A percentile compares a stretch with the other conserved stretches of the same genome.
Evolutionary conservation across 2,797 vertebrate species (phyloP).

Genomic region (Coregonus suidteri): DNA sequence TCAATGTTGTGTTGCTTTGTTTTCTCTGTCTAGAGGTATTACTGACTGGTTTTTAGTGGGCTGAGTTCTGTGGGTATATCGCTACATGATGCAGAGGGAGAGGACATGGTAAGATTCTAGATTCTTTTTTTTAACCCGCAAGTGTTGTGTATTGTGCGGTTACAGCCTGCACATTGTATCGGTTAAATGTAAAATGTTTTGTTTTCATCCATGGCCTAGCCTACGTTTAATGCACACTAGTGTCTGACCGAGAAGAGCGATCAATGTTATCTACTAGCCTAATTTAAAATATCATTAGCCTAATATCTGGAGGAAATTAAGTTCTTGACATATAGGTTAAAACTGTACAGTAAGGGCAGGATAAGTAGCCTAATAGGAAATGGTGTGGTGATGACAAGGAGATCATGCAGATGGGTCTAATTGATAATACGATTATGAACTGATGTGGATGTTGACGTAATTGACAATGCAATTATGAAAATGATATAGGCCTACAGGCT

Average conservation of each 20-base stretch:
- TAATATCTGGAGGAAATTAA: neutral
- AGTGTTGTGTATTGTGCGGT: neutral
- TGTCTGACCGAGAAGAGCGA: neutral
- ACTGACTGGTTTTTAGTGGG: neutral
- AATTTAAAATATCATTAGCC: neutral
- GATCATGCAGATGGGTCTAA: conserved; percentile 6
- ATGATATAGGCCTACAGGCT: neutral
- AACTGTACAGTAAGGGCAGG: neutral
- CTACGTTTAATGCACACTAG: neutral
- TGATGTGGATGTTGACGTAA: conserved; percentile 9
- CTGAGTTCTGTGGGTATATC: conserved; percentile 7
- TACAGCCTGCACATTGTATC: neutral
- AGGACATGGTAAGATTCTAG: conserved; percentile 6
- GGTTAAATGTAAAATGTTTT: neutral
- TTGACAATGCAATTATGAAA: neutral
- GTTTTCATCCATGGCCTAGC: neutral
- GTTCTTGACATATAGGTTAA: neutral
- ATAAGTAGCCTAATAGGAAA: neutral
- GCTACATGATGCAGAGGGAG: neutral
- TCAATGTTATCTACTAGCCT: neutral
- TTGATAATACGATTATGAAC: conserved; percentile 14
- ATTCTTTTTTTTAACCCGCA: neutral
- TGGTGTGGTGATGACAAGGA: neutral
- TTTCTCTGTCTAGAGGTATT: neutral
- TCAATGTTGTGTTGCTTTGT: conserved; percentile 24